Conservation (phyloP, 2,888 invertebrate genomes). For the Labia minor region DNA sequence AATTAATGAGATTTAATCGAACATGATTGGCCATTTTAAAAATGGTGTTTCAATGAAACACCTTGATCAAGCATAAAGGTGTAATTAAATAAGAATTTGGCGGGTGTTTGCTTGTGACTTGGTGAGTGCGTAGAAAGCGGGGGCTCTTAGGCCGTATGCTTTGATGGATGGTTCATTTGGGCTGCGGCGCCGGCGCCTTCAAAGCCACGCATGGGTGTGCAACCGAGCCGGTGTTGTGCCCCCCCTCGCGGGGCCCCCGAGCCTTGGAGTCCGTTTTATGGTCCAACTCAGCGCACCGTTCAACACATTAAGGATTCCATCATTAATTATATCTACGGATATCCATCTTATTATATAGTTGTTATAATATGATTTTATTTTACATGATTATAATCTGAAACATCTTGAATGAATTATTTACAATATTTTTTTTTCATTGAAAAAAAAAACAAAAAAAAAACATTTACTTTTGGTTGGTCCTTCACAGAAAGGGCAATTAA, state of each 20-base stretch:
- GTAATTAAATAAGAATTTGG: too few relatives aligned
- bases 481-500: background rate
- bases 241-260: background rate
- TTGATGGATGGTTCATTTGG: too few relatives aligned
- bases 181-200: too few relatives aligned
- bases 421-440: background rate
- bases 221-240: background rate
- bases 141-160: too few relatives aligned
- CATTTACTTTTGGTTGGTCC: background rate
- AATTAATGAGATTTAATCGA: too few relatives aligned
- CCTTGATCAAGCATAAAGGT: too few relatives aligned
- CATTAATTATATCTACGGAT: conserved; percentile 4
- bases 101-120: too few relatives aligned
- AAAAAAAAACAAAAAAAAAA: background rate
- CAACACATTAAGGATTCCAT: background rate
- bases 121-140: too few relatives aligned
- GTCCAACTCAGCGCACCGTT: conserved; percentile 8
- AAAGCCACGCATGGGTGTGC: background rate
- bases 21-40: too few relatives aligned
- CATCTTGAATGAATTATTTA: background rate
- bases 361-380: conserved; percentile 2
- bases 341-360: background rate
- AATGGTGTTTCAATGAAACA: too few relatives aligned
- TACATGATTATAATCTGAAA: background rate
- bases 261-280: conserved; percentile 13